Conservation (phyloP, 2,888 invertebrate species). For the Cryptosula pallasiana region DNA sequence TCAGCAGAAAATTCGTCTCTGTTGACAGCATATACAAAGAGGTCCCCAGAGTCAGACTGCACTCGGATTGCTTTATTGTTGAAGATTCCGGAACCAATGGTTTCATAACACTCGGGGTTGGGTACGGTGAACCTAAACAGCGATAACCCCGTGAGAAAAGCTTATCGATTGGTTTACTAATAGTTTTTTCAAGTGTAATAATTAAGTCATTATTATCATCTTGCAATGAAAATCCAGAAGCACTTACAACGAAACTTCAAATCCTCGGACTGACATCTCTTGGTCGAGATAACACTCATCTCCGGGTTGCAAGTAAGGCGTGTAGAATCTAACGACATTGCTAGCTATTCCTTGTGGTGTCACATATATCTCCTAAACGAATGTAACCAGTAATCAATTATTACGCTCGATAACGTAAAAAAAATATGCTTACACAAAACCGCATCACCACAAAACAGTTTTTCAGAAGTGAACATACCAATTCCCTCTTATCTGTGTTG, state of each 20-base stretch:
- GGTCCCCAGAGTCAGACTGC: neutral
- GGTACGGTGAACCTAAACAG: neutral
- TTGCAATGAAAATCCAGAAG: no score
- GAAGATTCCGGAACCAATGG: constrained; percentile 2
- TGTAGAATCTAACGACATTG: neutral
- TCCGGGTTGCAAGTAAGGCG: neutral
- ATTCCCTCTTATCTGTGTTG: constrained; percentile 4
- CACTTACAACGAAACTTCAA: neutral
- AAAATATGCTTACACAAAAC: neutral
- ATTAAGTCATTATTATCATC: no score
- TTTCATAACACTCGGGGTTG: constrained; percentile 8
- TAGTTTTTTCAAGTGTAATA: no score
- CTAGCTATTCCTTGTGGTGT: neutral
- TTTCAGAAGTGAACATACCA: neutral
- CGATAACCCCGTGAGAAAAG: no score
- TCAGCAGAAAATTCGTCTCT: constrained; percentile 18
- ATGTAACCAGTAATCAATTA: neutral
- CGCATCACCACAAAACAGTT: no score
- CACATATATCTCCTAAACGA: constrained; percentile 3
- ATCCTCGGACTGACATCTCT: neutral
- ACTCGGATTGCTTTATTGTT: neutral
- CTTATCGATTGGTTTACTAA: no score
- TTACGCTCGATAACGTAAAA: neutral
- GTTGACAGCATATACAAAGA: constrained; percentile 12
- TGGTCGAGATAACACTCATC: neutral